These are phyloP conservation scores for Hassar affinis DNA, from an alignment of 2,113 vertebrate species.

Conservation along the genomic window DNA sequence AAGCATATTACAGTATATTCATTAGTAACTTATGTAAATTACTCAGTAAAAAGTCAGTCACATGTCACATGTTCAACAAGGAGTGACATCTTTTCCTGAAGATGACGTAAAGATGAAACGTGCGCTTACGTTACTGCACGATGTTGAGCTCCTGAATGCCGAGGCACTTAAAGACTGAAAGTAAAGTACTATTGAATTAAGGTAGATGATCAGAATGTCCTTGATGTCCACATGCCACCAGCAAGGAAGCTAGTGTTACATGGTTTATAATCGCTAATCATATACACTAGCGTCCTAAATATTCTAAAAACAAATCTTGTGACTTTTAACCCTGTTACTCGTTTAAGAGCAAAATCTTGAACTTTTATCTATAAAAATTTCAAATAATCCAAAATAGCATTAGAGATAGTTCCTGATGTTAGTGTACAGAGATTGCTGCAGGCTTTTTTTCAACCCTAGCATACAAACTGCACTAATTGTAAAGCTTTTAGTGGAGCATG, in stretches of 20 bases:
- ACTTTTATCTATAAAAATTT: background rate
- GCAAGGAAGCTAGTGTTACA: background rate
- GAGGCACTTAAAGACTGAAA: background rate
- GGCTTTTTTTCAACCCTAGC: slow-evolving; percentile 4
- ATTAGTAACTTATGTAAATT: background rate
- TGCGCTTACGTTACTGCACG: background rate
- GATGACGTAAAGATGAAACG: background rate
- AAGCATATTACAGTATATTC: background rate
- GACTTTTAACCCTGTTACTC: background rate
- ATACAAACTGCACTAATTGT: slow-evolving; percentile 45
- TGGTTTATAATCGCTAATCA: background rate
- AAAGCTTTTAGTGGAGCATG: slow-evolving; percentile 24
- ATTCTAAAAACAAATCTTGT: background rate
- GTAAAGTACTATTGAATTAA: background rate
- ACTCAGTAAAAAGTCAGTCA: too few species aligned
- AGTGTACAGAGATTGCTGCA: slow-evolving; percentile 6
- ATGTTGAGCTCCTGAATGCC: background rate
- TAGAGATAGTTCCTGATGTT: slow-evolving; percentile 12
- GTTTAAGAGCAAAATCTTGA: background rate
- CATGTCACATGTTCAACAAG: background rate
- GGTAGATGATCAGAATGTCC: background rate
- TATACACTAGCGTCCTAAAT: background rate
- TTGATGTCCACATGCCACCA: background rate
- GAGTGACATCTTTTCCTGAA: background rate
- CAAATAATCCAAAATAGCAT: background rate